Evolutionary conservation across 2,113 vertebrate genomes (phyloP), one percentile per base, ranked within the genome.

Genomic region (Bostrychus sinensis): DNA sequence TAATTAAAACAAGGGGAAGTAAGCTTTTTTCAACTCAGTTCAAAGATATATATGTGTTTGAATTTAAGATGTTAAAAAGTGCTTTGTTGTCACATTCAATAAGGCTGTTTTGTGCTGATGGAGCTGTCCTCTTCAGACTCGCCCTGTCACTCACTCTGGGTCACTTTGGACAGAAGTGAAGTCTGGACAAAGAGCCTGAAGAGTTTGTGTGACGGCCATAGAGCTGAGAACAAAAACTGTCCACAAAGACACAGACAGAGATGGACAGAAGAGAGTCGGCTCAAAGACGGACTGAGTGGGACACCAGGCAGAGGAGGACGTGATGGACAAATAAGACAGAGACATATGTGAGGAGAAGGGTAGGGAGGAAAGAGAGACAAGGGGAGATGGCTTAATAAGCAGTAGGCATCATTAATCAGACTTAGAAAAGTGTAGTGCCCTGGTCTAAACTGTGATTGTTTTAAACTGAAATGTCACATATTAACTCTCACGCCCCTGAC

Each of bases 261-360:
- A 80, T 64, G 69, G 86, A 88, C 76, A 85, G 13, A 22, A 4
- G 66, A 55, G 62, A 56, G 22, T 28, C 39, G 64, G 30, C 30
- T 32, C 30, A 30, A n/a, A 74, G 70, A 87, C 78, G 75, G 80
- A 85, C 74, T 79, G 78, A 75, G 62, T 34, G 74, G 56, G 72
- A 80, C 2, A 54, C 65, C 69, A 73, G 6, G 4, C 59, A 78
- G 82, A 85, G 78, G 75, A 80, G 80, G 84, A 81, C 30, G 70
- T 80, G 85, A 86, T 78, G 75, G 86, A 84, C 77, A 86, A 89
- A 88, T 84, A 75, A 81, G 85, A 85, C 74, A 79, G 72, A 83
- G 77, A 70, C 70, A 76, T 54, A 65, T 62, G 20, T 77, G 62
- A 65, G 78, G 78, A 83, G 78, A 80, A 81, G 76, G n/a, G n/a